Evolutionary conservation across 2,888 invertebrate genomes (phyloP).

Genomic region (Caenorhabditis virilis): DNA sequence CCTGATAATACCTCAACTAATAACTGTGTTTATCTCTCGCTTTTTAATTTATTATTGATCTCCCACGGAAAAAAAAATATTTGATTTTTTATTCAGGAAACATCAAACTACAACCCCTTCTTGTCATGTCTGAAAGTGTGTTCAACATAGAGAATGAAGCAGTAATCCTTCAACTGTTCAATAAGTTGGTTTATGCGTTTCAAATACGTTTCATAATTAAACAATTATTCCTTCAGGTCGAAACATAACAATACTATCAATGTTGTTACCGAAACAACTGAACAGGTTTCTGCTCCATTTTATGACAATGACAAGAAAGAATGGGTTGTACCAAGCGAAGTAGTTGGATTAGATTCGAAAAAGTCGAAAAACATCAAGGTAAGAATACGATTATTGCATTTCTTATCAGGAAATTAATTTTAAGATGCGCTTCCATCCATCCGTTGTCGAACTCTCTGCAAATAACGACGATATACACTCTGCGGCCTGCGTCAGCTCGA

Average conservation of each 20-base stretch:
- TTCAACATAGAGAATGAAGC: slow-evolving; percentile 38
- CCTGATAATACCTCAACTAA: too few species aligned
- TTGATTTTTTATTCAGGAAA: slow-evolving; percentile 14
- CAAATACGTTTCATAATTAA: not conserved
- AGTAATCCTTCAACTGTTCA: slow-evolving; percentile 28
- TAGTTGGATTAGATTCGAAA: slow-evolving; percentile 28
- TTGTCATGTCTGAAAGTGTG: slow-evolving; percentile 29
- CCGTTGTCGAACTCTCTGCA: slow-evolving; percentile 22
- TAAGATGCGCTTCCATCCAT: slow-evolving; percentile 29
- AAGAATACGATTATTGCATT: not conserved
- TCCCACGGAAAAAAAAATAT: too few species aligned
- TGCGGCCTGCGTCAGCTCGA: slow-evolving; percentile 24
- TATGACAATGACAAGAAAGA: slow-evolving; percentile 17
- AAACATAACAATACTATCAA: slow-evolving; percentile 33
- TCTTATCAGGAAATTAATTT: not conserved
- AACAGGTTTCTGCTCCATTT: slow-evolving; percentile 24
- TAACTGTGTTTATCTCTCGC: not conserved
- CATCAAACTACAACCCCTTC: slow-evolving; percentile 32
- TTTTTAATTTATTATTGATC: not conserved
- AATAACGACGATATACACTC: slow-evolving; percentile 20
- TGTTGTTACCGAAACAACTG: slow-evolving; percentile 35
- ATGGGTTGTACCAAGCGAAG: slow-evolving; percentile 36
- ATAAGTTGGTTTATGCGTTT: slow-evolving; percentile 11
- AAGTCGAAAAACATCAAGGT: slow-evolving; percentile 32
- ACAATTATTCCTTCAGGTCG: slow-evolving; percentile 4